Conservation (phyloP, 2,113 vertebrate species). For the Sisor rabdophorus region DNA sequence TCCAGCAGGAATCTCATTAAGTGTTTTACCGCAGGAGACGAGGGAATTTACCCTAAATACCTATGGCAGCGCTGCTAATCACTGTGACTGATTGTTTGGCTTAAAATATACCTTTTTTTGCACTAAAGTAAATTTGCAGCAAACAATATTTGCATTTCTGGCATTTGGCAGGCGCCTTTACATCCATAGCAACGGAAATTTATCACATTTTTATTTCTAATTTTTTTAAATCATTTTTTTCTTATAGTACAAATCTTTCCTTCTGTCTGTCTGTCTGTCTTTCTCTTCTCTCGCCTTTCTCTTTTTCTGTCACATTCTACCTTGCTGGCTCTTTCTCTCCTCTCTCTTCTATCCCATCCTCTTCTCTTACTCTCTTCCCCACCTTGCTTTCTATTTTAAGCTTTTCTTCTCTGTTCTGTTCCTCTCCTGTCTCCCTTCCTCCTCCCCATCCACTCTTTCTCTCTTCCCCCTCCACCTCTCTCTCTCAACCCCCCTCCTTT, state of each 20-base stretch:
- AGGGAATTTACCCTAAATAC: background rate
- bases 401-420: background rate
- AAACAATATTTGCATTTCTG: background rate
- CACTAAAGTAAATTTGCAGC: background rate
- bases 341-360: background rate
- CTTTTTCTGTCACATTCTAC: background rate
- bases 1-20: background rate
- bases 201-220: too few relatives aligned
- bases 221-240: too few relatives aligned
- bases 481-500: conserved; percentile 11
- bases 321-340: background rate
- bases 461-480: conserved; percentile 17
- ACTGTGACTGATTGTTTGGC: background rate
- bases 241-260: too few relatives aligned
- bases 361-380: background rate
- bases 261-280: background rate
- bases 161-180: too few relatives aligned
- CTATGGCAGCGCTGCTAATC: background rate
- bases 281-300: too few relatives aligned
- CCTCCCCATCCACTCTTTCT: conserved; percentile 8
- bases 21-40: background rate
- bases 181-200: too few relatives aligned
- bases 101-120: background rate
- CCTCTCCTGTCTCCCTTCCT: background rate
- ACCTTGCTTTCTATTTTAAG: background rate